These are phyloP conservation scores for Aspidoscelis tigris DNA, from an alignment of 2,113 vertebrate genomes.

Conservation along the genomic window DNA sequence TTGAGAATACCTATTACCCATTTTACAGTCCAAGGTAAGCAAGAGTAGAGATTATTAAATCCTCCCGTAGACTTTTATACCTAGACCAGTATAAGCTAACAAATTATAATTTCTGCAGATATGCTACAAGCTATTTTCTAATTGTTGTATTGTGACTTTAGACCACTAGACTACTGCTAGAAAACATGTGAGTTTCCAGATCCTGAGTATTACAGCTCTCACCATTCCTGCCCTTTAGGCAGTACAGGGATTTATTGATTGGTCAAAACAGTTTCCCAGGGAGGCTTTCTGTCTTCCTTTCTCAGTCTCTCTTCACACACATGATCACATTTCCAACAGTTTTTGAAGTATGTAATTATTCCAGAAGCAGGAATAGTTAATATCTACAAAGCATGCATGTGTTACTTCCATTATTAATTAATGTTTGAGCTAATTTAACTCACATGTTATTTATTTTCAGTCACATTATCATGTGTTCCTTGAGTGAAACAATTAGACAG, in stretches of 20 bases:
- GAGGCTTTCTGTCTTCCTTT: too few species aligned
- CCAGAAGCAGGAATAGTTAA: not conserved
- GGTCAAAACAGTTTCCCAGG: not conserved
- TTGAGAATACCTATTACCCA: not conserved
- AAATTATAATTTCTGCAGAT: not conserved
- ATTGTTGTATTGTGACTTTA: not conserved
- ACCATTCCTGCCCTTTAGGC: not conserved
- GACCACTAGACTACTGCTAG: not conserved
- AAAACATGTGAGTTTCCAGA: not conserved
- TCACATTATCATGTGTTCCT: not conserved
- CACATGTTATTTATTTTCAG: not conserved
- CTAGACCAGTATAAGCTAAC: not conserved
- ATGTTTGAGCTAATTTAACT: not conserved
- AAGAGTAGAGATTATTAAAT: not conserved
- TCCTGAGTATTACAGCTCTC: not conserved
- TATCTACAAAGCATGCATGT: not conserved
- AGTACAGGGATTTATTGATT: slow-evolving; percentile 1
- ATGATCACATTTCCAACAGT: not conserved
- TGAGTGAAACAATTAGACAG: not conserved
- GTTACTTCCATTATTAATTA: not conserved
- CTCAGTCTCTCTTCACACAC: not conserved
- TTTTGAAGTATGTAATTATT: not conserved
- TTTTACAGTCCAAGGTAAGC: not conserved
- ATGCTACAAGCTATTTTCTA: not conserved
- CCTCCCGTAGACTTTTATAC: not conserved